Percentiles rank a stretch among this genome's conserved stretches.
These are phyloP conservation scores for Mustela lutreola DNA, from an alignment of 2,113 vertebrate species.

Conservation along the genomic window DNA sequence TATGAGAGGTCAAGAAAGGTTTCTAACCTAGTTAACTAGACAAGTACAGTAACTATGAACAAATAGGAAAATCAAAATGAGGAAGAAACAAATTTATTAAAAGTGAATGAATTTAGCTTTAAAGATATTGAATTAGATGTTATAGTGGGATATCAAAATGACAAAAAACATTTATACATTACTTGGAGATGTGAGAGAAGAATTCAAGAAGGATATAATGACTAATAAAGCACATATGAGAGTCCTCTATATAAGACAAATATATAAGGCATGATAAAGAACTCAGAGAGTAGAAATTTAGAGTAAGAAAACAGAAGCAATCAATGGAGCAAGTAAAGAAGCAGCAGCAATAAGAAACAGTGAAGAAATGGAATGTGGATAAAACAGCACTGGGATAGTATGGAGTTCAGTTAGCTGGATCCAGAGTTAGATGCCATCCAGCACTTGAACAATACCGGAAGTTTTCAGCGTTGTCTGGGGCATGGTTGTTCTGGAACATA, in stretches of 20 bases:
- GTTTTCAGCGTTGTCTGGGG: background rate
- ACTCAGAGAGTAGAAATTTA: background rate
- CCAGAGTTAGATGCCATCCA: background rate
- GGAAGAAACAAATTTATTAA: conserved; percentile 28
- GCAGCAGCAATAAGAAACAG: background rate
- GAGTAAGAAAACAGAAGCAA: background rate
- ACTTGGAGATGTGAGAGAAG: background rate
- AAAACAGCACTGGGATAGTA: background rate
- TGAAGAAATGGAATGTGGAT: background rate
- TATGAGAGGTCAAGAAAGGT: background rate
- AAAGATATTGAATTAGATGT: background rate
- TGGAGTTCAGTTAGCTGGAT: background rate
- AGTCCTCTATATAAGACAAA: background rate
- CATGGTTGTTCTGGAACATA: background rate
- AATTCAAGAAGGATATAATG: background rate
- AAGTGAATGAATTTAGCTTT: background rate
- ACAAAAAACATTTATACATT: background rate
- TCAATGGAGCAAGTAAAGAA: background rate
- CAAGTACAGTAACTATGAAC: background rate
- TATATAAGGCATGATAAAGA: background rate
- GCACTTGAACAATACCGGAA: background rate
- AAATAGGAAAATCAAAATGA: conserved; percentile 1
- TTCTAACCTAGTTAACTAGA: background rate
- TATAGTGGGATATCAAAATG: background rate
- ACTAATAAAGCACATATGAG: background rate